Evolutionary conservation across 2,888 invertebrate genomes (phyloP), one percentile per base, ranked within the genome.

Genomic region (Chorisops tibialis): DNA sequence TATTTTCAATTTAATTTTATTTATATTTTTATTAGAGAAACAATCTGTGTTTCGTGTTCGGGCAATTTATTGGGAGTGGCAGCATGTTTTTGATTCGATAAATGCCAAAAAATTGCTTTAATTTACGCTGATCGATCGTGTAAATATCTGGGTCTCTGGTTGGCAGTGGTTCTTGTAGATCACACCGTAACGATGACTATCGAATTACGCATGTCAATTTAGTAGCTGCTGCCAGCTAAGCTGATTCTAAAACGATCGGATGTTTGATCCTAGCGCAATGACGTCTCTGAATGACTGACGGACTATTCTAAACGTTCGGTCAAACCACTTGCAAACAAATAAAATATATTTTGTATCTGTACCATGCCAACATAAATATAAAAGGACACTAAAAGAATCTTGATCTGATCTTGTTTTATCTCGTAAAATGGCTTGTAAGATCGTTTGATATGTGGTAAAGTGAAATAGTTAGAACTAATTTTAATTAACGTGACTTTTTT

Each of bases 351-450:
- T 18, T 45, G 43, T 30, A 56, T 43, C 7, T 9, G 30, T 5
- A 1, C 30, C 3, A 30, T 30, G 9, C 30, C 30, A 9, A 30
- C 30, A 30, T 30, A 9, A 30, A 30, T 2, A 30, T 56, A 22
- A 54, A 14, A 56, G n/a, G 43, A 37, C 43, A 30, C n/a, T 18
- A 18, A 37, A 51, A n/a, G 49, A 50, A 50, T 35, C 43, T 30
- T 16, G 14, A 47, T 63, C 48, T 63, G 45, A 63, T 60, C 54
- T 52, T 63, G 54, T 63, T 51, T 45, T 60, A 52, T 60, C 60
- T 63, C 38, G 59, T 63, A 52, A 52, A 62, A 59, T 59, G 51
- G 48, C 60, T 54, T 63, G 63, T 60, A 60, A 60, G 52, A 60
- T 49, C 54, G 52, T 43, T 48, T 12, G 59, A 60, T 54, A 63